Percentiles rank a stretch among this genome's conserved stretches.
phyloP scores from a whole-genome alignment of 2,797 vertebrate genomes.

The Betta splendens region DNA sequence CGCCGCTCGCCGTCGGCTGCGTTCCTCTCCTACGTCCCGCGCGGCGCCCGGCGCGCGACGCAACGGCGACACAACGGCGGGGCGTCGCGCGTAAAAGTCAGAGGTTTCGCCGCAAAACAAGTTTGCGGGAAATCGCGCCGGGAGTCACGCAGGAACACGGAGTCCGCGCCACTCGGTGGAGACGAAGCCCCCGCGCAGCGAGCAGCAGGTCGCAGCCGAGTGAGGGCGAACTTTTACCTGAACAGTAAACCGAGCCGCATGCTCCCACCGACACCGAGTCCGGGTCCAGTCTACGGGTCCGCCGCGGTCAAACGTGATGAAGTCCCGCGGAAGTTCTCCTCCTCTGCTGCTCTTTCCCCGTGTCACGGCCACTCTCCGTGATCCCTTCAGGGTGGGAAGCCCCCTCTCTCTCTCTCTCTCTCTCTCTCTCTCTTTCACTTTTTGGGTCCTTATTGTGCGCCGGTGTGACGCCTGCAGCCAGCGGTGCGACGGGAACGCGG shows the following conservation, averaged over 20 bases:
- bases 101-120: constrained; percentile 17
- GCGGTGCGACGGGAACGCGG: constrained; percentile 1
- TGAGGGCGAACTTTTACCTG: constrained; percentile 75
- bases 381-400: constrained; percentile 70
- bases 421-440: constrained; percentile 61
- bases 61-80: no score
- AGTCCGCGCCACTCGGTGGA: no score
- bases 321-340: constrained; percentile 46
- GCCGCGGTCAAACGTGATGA: constrained; percentile 43
- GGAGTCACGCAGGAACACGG: no score
- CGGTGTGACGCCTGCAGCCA: constrained; percentile 69
- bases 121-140: neutral
- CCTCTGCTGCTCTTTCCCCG: constrained; percentile 49
- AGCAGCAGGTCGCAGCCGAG: constrained; percentile 47
- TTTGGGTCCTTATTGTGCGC: constrained; percentile 73
- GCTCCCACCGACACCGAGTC: constrained; percentile 49
- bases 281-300: constrained; percentile 39
- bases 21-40: constrained; percentile 46
- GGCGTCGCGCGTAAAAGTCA: constrained; percentile 66
- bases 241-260: constrained; percentile 72
- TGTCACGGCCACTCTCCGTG: constrained; percentile 76
- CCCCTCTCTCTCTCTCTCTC: constrained; percentile 46
- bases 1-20: constrained; percentile 44
- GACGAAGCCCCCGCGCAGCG: constrained; percentile 27
- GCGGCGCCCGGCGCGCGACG: constrained; percentile 43